Percentiles rank a stretch among this genome's conserved stretches.
These are phyloP conservation scores for Cirrhinus mrigala DNA, from an alignment of 2,797 vertebrate genomes.

Conservation along the genomic window DNA sequence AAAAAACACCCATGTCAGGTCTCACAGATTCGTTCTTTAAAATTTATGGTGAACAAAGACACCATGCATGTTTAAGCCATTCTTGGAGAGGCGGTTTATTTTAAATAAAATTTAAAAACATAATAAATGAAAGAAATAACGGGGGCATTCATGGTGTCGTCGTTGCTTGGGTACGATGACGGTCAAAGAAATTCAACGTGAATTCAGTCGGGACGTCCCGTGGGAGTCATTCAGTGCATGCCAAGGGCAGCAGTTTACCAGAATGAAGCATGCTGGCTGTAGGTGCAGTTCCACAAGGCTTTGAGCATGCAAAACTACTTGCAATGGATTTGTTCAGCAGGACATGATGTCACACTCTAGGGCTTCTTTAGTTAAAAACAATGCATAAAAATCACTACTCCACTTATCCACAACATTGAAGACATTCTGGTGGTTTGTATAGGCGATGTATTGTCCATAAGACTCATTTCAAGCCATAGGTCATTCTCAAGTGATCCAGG, in stretches of 20 bases:
- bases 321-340: not conserved
- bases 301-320: not conserved
- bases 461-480: constrained; percentile 13
- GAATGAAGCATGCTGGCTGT: constrained; percentile 35
- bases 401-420: not conserved
- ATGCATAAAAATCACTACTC: not conserved
- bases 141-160: not conserved
- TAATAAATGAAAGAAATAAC: not conserved
- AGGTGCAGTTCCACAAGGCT: not conserved
- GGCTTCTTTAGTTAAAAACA: not conserved
- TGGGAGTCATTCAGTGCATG: not conserved
- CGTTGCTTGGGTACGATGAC: not conserved
- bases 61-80: too few species aligned
- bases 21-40: too few species aligned
- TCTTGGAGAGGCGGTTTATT: not conserved
- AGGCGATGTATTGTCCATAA: not conserved
- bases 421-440: not conserved
- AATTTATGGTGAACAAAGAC: too few species aligned
- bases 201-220: not conserved
- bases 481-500: not conserved
- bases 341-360: not conserved
- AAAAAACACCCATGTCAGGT: too few species aligned
- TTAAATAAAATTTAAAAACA: not conserved
- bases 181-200: not conserved
- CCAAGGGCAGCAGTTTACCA: constrained; percentile 37